Percentiles rank a stretch among this genome's conserved stretches.
Conservation (phyloP, 1,140 invertebrate species). For the Drosophila sechellia region DNA sequence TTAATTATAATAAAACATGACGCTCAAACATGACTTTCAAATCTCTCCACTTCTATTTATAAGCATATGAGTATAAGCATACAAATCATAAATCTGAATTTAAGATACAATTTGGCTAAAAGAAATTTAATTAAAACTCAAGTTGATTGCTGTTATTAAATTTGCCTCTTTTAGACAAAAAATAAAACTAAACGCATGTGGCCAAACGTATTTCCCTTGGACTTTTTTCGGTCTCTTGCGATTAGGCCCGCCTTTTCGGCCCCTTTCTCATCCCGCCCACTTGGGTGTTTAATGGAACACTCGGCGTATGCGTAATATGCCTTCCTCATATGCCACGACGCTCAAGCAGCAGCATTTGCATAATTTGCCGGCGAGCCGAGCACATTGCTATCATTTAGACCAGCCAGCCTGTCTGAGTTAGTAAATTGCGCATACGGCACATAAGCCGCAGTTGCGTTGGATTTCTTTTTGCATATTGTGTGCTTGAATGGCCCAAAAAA, state of each 20-base stretch:
- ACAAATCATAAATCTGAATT: too few species aligned
- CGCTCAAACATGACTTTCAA: too few species aligned
- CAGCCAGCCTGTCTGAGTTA: constrained; percentile 70
- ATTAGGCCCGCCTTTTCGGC: constrained; percentile 58
- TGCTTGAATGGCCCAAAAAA: constrained; percentile 1
- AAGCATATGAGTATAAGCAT: background rate
- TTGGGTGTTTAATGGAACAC: constrained; percentile 72
- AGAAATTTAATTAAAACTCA: constrained; percentile 6
- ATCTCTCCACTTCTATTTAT: too few species aligned
- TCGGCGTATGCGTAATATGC: constrained; percentile 76
- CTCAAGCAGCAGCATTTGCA: constrained; percentile 54
- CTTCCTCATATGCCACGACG: constrained; percentile 65
- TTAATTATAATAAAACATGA: background rate
- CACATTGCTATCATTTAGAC: constrained; percentile 75
- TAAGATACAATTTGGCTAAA: background rate
- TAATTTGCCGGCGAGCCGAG: constrained; percentile 62
- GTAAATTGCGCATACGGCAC: constrained; percentile 76
- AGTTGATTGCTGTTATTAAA: constrained; percentile 21
- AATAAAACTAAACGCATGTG: constrained; percentile 27
- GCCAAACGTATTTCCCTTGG: background rate
- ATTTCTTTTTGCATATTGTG: constrained; percentile 8
- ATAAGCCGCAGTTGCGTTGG: constrained; percentile 50
- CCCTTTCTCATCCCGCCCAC: constrained; percentile 4
- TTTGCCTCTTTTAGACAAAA: constrained; percentile 16
- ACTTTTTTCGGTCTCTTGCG: constrained; percentile 58